Evolutionary conservation across 37 sponge, comb jelly and placozoan species (phyloP).

Genomic region (Haliclona indistincta): DNA sequence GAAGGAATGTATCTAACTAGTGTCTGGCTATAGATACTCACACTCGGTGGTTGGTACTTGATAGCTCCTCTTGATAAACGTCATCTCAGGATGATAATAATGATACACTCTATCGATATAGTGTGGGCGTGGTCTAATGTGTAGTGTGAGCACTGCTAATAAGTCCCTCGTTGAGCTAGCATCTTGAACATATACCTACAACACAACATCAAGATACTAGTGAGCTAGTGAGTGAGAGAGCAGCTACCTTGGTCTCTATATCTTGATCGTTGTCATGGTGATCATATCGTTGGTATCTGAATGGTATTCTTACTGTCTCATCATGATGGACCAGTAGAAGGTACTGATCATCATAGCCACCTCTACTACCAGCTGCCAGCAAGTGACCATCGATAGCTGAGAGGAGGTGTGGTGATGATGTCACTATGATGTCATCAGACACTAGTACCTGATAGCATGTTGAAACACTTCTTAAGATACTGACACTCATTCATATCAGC

Average conservation of each 20-base stretch:
- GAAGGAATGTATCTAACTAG: no score
- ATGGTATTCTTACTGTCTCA: conserved; percentile 47
- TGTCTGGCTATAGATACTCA: no score
- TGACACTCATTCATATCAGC: conserved; percentile 15
- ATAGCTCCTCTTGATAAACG: conserved; percentile 24
- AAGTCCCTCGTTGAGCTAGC: no score
- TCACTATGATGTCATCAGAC: no score
- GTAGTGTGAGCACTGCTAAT: conserved; percentile 26
- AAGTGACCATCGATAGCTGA: conserved; percentile 23
- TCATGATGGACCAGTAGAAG: conserved; percentile 50
- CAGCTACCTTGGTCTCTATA: no score
- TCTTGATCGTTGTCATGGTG: no score
- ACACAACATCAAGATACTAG: no score
- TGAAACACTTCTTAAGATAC: conserved; percentile 8
- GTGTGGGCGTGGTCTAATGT: conserved; percentile 20
- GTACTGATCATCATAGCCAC: conserved; percentile 23
- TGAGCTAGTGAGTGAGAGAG: no score
- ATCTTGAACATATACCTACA: no score
- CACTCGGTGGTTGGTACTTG: not conserved
- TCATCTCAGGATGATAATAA: conserved; percentile 69
- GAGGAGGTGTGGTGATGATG: no score
- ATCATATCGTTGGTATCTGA: conserved; percentile 56
- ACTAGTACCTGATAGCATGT: conserved; percentile 19
- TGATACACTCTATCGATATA: conserved; percentile 37
- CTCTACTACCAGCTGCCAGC: conserved; percentile 2